phyloP scores from a whole-genome alignment of 1,140 invertebrate species.

The Chrysoperla carnea region DNA sequence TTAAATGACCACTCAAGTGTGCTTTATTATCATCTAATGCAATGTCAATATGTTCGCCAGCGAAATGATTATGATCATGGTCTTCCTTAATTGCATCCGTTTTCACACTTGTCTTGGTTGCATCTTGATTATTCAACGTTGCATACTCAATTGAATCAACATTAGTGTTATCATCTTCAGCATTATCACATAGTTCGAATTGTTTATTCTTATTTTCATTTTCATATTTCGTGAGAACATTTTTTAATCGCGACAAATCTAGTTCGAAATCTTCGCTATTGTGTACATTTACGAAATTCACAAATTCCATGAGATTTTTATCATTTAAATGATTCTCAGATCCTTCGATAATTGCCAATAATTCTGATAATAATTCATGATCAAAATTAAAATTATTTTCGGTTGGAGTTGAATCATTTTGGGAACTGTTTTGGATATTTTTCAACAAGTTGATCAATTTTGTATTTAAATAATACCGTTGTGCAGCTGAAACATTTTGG shows the following conservation, averaged over 20 bases:
- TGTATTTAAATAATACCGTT: constrained; percentile 6
- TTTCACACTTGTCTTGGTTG: background rate
- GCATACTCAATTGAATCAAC: background rate
- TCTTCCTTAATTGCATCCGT: background rate
- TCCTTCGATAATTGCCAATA: constrained; percentile 10
- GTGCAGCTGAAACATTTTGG: constrained; percentile 2
- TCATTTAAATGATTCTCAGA: constrained; percentile 9
- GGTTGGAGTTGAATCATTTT: constrained; percentile 3
- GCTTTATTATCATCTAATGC: constrained; percentile 3
- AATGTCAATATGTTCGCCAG: constrained; percentile 10
- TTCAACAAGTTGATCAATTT: constrained; percentile 11
- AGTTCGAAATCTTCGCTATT: constrained; percentile 11
- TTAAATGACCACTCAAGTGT: constrained; percentile 14
- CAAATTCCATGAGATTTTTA: constrained; percentile 13
- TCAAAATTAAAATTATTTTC: constrained; percentile 8
- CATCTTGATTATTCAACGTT: background rate
- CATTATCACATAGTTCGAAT: constrained; percentile 7
- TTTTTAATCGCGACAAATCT: constrained; percentile 10
- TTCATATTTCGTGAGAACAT: constrained; percentile 9
- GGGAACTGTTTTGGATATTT: constrained; percentile 7
- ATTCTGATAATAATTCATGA: constrained; percentile 8
- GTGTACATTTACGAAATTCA: constrained; percentile 13
- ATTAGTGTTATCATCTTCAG: background rate
- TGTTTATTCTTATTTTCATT: constrained; percentile 9
- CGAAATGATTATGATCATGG: constrained; percentile 11